These are phyloP conservation scores for Sphaerophoria taeniata DNA, from an alignment of 2,888 invertebrate genomes.

Conservation along the genomic window DNA sequence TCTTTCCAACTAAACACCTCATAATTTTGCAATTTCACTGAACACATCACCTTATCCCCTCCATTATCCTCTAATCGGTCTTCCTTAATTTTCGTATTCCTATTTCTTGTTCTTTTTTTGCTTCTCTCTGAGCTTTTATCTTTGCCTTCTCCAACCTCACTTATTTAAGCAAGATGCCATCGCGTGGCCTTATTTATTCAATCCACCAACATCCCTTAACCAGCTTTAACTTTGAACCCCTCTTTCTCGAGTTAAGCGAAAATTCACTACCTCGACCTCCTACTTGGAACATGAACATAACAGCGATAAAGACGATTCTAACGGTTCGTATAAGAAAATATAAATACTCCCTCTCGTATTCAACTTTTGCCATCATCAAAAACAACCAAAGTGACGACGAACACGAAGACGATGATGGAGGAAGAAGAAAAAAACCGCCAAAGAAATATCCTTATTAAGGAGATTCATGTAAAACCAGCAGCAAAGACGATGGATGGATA, in stretches of 20 bases:
- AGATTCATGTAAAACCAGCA: constrained; percentile 42
- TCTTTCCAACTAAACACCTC: constrained; percentile 55
- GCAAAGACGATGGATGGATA: constrained; percentile 9
- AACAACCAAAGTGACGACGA: constrained; percentile 14
- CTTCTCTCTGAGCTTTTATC: constrained; percentile 49
- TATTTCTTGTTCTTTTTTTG: constrained; percentile 45
- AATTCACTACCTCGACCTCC: constrained; percentile 57
- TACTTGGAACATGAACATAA: constrained; percentile 6
- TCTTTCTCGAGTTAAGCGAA: constrained; percentile 16
- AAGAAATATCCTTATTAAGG: constrained; percentile 61
- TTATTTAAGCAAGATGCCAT: constrained; percentile 38
- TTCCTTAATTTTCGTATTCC: constrained; percentile 61
- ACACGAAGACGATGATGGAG: constrained; percentile 1
- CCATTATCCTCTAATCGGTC: constrained; percentile 65
- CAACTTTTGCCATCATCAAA: neutral
- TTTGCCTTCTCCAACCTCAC: neutral
- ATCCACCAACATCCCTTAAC: constrained; percentile 10
- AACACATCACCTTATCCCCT: constrained; percentile 63
- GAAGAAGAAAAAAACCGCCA: neutral
- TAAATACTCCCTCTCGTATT: neutral
- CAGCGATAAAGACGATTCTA: constrained; percentile 32
- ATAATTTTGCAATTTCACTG: constrained; percentile 63
- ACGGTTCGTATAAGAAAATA: constrained; percentile 35
- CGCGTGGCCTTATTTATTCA: constrained; percentile 41
- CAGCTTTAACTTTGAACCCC: neutral